These are phyloP conservation scores for Xanthostigma xanthostigma DNA, from an alignment of 2,888 invertebrate species.

Conservation along the genomic window DNA sequence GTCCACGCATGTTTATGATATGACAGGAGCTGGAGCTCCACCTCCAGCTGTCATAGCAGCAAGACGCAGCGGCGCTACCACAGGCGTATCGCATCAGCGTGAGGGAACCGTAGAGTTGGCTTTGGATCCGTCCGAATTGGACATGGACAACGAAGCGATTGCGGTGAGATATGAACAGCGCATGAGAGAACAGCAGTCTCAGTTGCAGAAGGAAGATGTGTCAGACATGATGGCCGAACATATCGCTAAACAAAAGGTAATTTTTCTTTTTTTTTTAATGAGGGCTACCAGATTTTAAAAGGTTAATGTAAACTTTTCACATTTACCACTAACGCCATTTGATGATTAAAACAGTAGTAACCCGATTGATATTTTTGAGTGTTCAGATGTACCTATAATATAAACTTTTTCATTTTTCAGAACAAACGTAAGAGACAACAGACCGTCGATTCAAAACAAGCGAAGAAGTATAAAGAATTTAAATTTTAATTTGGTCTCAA, in stretches of 20 bases:
- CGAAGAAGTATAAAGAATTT: conserved; percentile 97
- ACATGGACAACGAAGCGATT: conserved; percentile 92
- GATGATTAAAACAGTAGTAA: no score
- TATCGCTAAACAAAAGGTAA: conserved; percentile 86
- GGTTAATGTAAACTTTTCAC: not conserved
- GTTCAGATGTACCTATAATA: not conserved
- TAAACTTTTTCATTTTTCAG: conserved; percentile 37
- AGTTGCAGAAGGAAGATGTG: conserved; percentile 82
- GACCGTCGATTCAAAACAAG: conserved; percentile 76
- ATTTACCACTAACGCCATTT: no score
- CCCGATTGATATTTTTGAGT: no score
- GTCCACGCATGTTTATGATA: conserved; percentile 95
- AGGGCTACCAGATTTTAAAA: no score
- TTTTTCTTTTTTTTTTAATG: conserved; percentile 9
- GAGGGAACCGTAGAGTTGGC: conserved; percentile 81
- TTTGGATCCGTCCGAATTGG: conserved; percentile 92
- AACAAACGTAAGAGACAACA: conserved; percentile 86
- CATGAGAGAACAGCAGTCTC: conserved; percentile 81
- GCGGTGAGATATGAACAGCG: conserved; percentile 92
- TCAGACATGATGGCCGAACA: conserved; percentile 99
- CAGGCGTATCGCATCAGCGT: conserved; percentile 30
- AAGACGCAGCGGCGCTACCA: conserved; percentile 21
- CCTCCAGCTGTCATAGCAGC: conserved; percentile 35
- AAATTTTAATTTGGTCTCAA: conserved; percentile 54
- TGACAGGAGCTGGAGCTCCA: conserved; percentile 50